Base-by-base conservation (phyloP, 2,113 vertebrate species). In the Chaetodon auriga region DNA sequence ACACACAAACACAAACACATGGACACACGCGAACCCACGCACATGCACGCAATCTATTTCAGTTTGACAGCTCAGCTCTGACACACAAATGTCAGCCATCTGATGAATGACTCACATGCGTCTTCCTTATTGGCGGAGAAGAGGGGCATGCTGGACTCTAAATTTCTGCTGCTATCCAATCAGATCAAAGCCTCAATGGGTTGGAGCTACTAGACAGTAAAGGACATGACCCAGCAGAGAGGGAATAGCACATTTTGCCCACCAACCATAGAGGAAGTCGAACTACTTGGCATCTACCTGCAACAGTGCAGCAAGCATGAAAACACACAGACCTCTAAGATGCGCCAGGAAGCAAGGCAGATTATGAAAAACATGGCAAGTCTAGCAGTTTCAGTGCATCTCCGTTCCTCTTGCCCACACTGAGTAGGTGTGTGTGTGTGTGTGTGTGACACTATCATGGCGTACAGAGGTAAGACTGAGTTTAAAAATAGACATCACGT, bases 401-500 rank as follows among this genome's bases (percentile, higher is more conserved):
- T 55, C 51, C 45, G 38, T 48, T 80, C 16, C 12, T 66, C n/a
- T 14, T 60, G 18, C 53, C 19, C 55, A 49, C 0, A 23, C 51
- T 61, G 76, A 36, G 63, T n/a, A 2, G 19, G 8, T 41, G 11
- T 45, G 19, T 41, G 38, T 41, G 53, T n/a, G n/a, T n/a, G n/a
- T n/a, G n/a, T 45, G 38, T 41, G 38, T 41, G 51, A 77, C 38
- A 71, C 45, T 35, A 54, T 36, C 51, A 78, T 53, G 78, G 54
- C 38, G 58, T 30, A 60, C 75, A 60, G 70, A 81, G 49, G 76
- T 83, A 49, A 57, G 69, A 71, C 78, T 45, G 69, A 38, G 61
- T 81, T 25, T 91, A 91, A 89, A 91, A 89, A 93, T 93, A 93
- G 78, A 62, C 49, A 5, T 55, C 86, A 84, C 35, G 65, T 90